Percentiles rank a stretch among this genome's conserved stretches.
Evolutionary conservation across 2,888 invertebrate genomes (phyloP).

Genomic region (Charanyca ferruginea): DNA sequence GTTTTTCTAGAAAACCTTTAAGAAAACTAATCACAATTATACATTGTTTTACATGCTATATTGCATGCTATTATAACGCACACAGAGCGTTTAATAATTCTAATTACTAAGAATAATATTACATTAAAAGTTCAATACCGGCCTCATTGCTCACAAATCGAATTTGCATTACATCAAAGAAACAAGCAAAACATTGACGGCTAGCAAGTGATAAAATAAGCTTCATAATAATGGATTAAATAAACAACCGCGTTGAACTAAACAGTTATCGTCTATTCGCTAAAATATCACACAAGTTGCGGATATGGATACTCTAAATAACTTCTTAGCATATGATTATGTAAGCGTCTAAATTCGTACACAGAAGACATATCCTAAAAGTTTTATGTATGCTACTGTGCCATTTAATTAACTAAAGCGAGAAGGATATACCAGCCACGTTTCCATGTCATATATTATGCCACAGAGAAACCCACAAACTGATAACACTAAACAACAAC

Average conservation of each 20-base stretch:
- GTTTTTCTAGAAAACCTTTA: neutral
- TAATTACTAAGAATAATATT: constrained; percentile 39
- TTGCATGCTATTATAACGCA: too few species aligned
- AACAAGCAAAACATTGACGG: constrained; percentile 16
- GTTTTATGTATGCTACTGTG: constrained; percentile 6
- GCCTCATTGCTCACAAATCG: constrained; percentile 37
- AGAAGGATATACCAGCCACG: too few species aligned
- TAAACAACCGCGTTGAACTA: constrained; percentile 60
- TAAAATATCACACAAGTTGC: constrained; percentile 58
- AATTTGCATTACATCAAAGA: constrained; percentile 50
- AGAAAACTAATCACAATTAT: neutral
- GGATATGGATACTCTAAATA: constrained; percentile 36
- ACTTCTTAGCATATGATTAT: constrained; percentile 18
- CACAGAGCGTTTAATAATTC: constrained; percentile 6
- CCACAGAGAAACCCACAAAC: constrained; percentile 64
- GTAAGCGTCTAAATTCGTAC: constrained; percentile 11
- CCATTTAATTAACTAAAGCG: constrained; percentile 24
- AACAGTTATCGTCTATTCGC: constrained; percentile 58
- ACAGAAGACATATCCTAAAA: neutral
- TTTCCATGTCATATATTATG: constrained; percentile 72
- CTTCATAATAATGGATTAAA: constrained; percentile 60
- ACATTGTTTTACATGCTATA: neutral
- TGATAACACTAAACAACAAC: constrained; percentile 81
- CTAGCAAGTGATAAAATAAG: constrained; percentile 40
- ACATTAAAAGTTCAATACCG: constrained; percentile 28